Conservation (phyloP, 2,888 invertebrate genomes). For the Alloplasta piceator region DNA sequence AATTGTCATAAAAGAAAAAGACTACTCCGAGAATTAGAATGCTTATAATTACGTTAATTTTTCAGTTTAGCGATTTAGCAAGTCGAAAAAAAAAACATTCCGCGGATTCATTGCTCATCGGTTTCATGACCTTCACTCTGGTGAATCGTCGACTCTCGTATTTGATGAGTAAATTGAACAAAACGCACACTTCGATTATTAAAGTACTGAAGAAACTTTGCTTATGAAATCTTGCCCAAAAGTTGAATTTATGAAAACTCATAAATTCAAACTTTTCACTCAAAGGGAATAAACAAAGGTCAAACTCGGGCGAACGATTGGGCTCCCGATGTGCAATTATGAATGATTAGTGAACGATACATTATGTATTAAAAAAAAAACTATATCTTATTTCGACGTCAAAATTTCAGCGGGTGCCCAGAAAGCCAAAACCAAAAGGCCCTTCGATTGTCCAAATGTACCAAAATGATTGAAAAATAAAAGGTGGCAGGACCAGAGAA, state of each 20-base stretch:
- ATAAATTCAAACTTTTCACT: too few relatives aligned
- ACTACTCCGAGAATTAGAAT: too few relatives aligned
- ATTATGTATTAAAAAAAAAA: not conserved
- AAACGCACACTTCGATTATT: not conserved
- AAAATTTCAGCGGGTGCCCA: conserved; percentile 42
- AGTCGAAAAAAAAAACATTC: not conserved
- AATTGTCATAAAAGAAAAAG: too few relatives aligned
- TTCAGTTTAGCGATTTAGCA: not conserved
- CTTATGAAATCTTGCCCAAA: too few relatives aligned
- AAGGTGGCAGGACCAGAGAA: conserved; percentile 34
- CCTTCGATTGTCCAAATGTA: not conserved
- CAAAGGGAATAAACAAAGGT: not conserved
- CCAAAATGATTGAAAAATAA: too few relatives aligned
- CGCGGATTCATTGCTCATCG: not conserved
- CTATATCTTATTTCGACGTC: not conserved
- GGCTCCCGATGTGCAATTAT: conserved; percentile 43
- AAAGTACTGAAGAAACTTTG: too few relatives aligned
- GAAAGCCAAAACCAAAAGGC: conserved; percentile 55
- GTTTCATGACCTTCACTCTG: not conserved
- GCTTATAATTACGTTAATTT: too few relatives aligned
- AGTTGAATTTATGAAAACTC: too few relatives aligned
- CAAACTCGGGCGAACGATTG: conserved; percentile 3
- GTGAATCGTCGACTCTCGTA: not conserved
- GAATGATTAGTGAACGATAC: conserved; percentile 47
- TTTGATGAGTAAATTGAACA: not conserved